Base-by-base conservation (phyloP, 2,888 invertebrate species). In the Brachyptera putata region DNA sequence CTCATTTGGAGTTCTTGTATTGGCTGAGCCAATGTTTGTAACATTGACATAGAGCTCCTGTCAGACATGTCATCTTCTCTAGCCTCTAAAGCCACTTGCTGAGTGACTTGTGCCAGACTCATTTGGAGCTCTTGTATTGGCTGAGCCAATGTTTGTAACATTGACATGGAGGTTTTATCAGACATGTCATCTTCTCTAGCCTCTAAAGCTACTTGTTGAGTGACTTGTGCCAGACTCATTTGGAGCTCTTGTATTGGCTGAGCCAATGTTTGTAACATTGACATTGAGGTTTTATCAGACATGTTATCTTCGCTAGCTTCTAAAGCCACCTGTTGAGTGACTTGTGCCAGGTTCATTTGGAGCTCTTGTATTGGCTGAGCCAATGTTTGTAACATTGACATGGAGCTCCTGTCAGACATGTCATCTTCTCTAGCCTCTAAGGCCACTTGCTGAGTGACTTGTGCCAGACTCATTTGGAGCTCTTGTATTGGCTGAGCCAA, bases 401-500 rank as follows among this genome's bases (percentile, higher is more conserved):
- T 39, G 0, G 21, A 34, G 16, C 46, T 36, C 11, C 36, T 41
- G n/a, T 39, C 25, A 1, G 61, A 53, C 21, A 53, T 37, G n/a
- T 57, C 57, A 9, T 61, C 43, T 16, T 22, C 58, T 16, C 46
- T 55, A 7, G 57, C 37, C 22, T 65, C 63, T 14, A 62, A 16
- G 24, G 56, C 36, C 11, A 56, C 26, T 2, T 65, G 61, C 36
- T 58, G 30, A 56, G 56, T 50, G 30, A 60, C 46, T 50, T 34
- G 26, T 25, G 68, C 62, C 57, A 70, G 67, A 39, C 66, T 66
- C 18, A 66, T 53, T 58, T 68, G 68, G 9, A 68, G 56, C 24
- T 69, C 69, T 61, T 67, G 61, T 1, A 68, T 62, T 7, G 68
- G 67, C 36, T 66, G 64, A 36, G 66, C 67, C 14, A 70, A 56